Conservation (phyloP, 2,888 invertebrate species). For the Hypena proboscidalis region DNA sequence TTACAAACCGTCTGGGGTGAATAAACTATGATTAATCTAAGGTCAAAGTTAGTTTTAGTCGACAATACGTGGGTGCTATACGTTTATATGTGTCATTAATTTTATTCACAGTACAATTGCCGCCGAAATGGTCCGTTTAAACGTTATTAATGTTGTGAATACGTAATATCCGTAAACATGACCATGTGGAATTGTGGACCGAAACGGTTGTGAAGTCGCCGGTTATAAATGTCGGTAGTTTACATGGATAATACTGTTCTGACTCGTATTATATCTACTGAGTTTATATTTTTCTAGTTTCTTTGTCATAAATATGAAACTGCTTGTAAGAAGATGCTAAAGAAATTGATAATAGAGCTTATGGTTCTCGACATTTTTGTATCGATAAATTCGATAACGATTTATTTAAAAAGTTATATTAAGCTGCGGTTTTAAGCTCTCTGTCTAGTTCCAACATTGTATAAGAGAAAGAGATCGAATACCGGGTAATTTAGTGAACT, state of each 20-base stretch:
- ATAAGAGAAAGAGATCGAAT: too few relatives aligned
- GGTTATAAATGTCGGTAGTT: slow-evolving; percentile 1
- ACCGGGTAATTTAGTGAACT: too few relatives aligned
- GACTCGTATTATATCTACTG: background rate
- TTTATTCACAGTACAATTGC: slow-evolving; percentile 21
- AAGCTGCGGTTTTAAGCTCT: too few relatives aligned
- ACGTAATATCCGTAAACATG: slow-evolving; percentile 9
- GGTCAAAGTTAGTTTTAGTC: slow-evolving; percentile 31
- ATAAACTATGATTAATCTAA: slow-evolving; percentile 35
- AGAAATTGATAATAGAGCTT: too few relatives aligned
- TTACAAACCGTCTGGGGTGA: too few relatives aligned
- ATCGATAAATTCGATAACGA: too few relatives aligned
- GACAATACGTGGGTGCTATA: slow-evolving; percentile 33
- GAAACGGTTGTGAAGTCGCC: slow-evolving; percentile 3
- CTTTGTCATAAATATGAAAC: too few relatives aligned
- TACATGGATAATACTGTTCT: background rate
- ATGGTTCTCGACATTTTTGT: too few relatives aligned
- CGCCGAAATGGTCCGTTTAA: slow-evolving; percentile 29
- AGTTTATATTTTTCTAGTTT: too few relatives aligned
- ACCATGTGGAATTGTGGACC: background rate
- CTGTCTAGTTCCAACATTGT: too few relatives aligned
- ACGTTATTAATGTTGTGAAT: slow-evolving; percentile 33
- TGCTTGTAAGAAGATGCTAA: too few relatives aligned
- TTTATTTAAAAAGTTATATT: too few relatives aligned
- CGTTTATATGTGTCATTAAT: slow-evolving; percentile 33